A percentile compares a stretch with the other conserved stretches of the same genome.
phyloP scores from a whole-genome alignment of 2,113 vertebrate genomes.

The Neolamprologus toae region DNA sequence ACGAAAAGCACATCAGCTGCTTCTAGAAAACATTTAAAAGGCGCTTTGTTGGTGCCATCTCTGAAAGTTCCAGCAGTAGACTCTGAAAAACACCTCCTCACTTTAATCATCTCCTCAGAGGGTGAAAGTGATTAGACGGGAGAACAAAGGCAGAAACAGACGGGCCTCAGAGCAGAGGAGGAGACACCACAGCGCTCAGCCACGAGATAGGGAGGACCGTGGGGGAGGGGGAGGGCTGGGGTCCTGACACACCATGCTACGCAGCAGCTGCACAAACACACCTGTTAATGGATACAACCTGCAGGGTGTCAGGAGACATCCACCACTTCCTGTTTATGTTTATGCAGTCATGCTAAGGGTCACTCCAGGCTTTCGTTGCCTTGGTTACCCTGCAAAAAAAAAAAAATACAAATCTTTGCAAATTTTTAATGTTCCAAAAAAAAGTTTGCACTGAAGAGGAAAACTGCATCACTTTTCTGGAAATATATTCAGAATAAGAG shows the following conservation, averaged over 20 bases:
- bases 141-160: constrained; percentile 22
- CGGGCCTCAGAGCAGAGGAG: neutral
- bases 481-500: neutral
- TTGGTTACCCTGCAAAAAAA: neutral
- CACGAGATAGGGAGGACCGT: neutral
- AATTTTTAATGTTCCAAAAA: neutral
- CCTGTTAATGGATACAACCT: neutral
- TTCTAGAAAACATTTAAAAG: neutral
- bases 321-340: neutral
- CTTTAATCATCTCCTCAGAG: neutral
- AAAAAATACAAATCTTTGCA: neutral
- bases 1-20: neutral
- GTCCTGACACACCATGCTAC: neutral
- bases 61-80: neutral
- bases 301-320: neutral
- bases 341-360: neutral
- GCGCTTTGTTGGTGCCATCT: neutral
- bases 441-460: neutral
- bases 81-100: neutral
- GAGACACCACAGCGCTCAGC: neutral
- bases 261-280: neutral
- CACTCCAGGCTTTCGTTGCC: neutral
- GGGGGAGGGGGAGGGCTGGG: neutral
- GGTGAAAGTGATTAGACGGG: constrained; percentile 11
- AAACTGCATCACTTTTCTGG: neutral